Evolutionary conservation across 2,888 invertebrate species (phyloP), one percentile per base, ranked within the genome.

Genomic region (Sphaerophoria taeniata): DNA sequence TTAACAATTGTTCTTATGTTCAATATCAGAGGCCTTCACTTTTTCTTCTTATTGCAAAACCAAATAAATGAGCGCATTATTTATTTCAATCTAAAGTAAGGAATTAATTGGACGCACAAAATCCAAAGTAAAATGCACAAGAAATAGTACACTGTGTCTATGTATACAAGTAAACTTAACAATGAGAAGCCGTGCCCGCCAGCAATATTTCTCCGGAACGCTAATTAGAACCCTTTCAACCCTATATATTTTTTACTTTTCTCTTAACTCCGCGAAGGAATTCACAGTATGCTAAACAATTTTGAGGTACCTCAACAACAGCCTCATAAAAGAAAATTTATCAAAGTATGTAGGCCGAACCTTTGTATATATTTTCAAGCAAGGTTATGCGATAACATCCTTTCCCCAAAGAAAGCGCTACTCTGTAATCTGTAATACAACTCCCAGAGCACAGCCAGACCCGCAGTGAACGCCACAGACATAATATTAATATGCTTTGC

Each of bases 171-270:
- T n/a, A n/a, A n/a, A n/a, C n/a, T n/a, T n/a, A n/a, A n/a, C n/a
- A n/a, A n/a, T n/a, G 14, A 72, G 60, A 65, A 76, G 47, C 47
- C 31, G 47, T n/a, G 67, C 60, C 77, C 76, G 12, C 60, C 14
- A 67, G 81, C 81, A 72, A 82, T 82, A 77, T 77, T 82, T 77
- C 67, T 67, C 43, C 53, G 55, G 43, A 77, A 67, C 77, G 81
- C 81, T 82, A 82, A 82, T 82, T 77, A 82, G 67, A 72, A 72
- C 47, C 67, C 77, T 61, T 61, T 53, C 45, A 76, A 45, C 51
- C 63, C 51, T 39, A 36, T 5, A 9, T 43, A 31, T 16, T 55
- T 71, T 14, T n/a, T n/a, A n/a, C n/a, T n/a, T n/a, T n/a, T 67
- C 60, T 47, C 45, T 45, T 39, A 51, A 60, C 76, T 67, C 36